Evolutionary conservation across 1,140 invertebrate genomes (phyloP).

Genomic region (Diuraphis noxia): DNA sequence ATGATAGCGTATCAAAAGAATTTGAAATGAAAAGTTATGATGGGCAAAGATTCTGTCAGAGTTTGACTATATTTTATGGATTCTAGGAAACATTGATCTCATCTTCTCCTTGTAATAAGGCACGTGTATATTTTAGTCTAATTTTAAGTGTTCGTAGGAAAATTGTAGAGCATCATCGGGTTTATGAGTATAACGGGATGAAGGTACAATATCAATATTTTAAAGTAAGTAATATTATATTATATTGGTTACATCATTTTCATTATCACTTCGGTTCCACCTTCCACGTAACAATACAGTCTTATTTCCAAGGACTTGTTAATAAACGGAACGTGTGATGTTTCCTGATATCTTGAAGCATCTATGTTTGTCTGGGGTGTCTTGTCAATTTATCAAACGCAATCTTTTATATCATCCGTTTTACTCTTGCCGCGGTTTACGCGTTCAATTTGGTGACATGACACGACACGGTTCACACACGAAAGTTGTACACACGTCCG

Average conservation of each 20-base stretch:
- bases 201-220: not conserved
- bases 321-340: not conserved
- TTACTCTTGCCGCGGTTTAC: not conserved
- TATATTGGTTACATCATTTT: not conserved
- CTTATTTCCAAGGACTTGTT: not conserved
- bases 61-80: not conserved
- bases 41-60: not conserved
- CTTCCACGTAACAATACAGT: not conserved
- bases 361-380: not conserved
- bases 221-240: not conserved
- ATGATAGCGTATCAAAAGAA: not conserved
- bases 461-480: not conserved
- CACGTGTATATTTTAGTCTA: not conserved
- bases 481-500: not conserved
- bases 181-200: not conserved
- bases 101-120: not conserved
- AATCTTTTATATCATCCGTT: not conserved
- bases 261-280: not conserved
- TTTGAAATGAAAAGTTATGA: conserved; percentile 9
- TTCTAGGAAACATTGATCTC: not conserved
- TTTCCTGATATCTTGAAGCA: not conserved
- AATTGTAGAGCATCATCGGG: not conserved
- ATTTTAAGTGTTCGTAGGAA: not conserved
- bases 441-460: not conserved
- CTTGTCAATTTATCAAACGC: not conserved